Conservation (phyloP, 2,113 vertebrate genomes). For the Podocnemis expansa region DNA sequence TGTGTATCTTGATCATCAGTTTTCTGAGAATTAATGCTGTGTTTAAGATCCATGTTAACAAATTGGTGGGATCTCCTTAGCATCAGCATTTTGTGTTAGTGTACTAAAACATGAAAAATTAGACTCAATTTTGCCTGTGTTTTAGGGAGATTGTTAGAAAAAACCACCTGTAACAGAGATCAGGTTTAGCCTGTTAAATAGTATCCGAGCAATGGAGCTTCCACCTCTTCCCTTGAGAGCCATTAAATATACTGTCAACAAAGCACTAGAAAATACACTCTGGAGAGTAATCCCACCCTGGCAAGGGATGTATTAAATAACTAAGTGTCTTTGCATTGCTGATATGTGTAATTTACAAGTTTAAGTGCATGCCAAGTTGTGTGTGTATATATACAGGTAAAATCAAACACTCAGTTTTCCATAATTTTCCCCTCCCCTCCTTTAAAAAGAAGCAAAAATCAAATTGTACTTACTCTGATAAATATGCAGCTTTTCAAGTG, state of each 20-base stretch:
- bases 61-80: background rate
- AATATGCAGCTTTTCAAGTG: background rate
- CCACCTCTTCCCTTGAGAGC: background rate
- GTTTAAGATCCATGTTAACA: background rate
- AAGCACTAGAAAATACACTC: background rate
- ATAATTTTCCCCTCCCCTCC: background rate
- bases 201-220: background rate
- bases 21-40: background rate
- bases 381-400: background rate
- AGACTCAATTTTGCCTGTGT: background rate
- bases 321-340: background rate
- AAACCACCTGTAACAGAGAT: background rate
- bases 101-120: background rate
- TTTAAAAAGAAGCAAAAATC: background rate
- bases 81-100: background rate
- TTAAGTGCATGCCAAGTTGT: background rate
- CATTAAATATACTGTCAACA: background rate
- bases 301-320: rapidly evolving
- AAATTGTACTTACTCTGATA: background rate
- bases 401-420: background rate
- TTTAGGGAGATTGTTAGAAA: background rate
- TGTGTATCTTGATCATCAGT: background rate
- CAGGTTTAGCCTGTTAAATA: background rate
- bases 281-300: background rate
- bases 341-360: background rate